Base-by-base conservation (phyloP, 2,888 invertebrate species). In the Elmis aenea region DNA sequence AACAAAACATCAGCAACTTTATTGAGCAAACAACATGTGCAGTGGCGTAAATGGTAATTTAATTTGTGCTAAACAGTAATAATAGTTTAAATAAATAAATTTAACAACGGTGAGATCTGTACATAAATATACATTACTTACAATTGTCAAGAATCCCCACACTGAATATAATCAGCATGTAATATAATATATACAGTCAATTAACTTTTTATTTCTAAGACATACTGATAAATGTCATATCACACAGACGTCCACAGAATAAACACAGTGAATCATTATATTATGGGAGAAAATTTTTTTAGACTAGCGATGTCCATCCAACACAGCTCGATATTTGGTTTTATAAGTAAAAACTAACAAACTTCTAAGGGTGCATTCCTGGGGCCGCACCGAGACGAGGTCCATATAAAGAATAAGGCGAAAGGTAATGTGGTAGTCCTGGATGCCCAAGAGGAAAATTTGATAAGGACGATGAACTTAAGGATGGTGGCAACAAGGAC, bases 341-440 rank as follows among this genome's bases (percentile, higher is more conserved):
- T 40, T 18, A 26, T 29, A 25, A 32, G 8, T 14, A 16, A 31
- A 25, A 28, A 9, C 27, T 5, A 13, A 26, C 13, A n/a, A 10
- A 13, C 21, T 11, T 26, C 52, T 81, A 81, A 61, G 81, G 80
- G 72, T 84, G 85, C 78, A 82, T 80, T 59, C 81, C 79, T 60
- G 81, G 79, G 35, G 85, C 79, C 42, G 86, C 83, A 54, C 88
- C 87, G 60, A 89, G 76, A 58, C 88, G 76, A 18, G 87, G 86
- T 2, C 87, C 87, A 62, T 92, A 93, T 43, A 93, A 69, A 22
- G 89, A 83, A 66, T 92, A 92, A 13, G 90, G 90, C 1, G 90
- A 87, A 64, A 91, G 87, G 66, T 88, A 89, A 21, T 86, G 86
- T 3, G 86, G 83, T 50, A 88, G 69, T 11, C 85, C 84, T 5